Conservation (phyloP, 2,888 invertebrate genomes). For the Deilephila porcellus region DNA sequence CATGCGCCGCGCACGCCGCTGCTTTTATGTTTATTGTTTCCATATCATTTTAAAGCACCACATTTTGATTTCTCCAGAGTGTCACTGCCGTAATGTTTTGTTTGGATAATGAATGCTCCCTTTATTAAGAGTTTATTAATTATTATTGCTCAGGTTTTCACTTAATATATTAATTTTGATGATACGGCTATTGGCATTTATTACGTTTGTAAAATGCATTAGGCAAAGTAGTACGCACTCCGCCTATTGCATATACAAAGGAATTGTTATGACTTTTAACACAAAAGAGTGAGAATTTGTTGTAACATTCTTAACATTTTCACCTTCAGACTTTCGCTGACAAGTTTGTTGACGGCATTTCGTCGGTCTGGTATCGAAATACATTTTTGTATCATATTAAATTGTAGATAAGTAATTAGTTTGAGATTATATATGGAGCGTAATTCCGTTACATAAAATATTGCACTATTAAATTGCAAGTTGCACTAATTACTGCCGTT, state of each 20-base stretch:
- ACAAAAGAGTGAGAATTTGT: not conserved
- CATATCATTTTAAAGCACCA: constrained; percentile 79
- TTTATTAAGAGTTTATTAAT: constrained; percentile 66
- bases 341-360: too few species aligned
- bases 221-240: not conserved
- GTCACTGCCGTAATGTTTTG: constrained; percentile 74
- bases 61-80: constrained; percentile 83
- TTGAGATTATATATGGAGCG: too few species aligned
- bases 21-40: constrained; percentile 83
- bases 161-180: constrained; percentile 53
- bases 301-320: not conserved
- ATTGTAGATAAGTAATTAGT: too few species aligned
- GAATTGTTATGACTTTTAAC: not conserved
- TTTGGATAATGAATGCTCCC: constrained; percentile 44
- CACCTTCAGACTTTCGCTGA: not conserved
- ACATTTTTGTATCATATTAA: too few species aligned
- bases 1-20: constrained; percentile 69
- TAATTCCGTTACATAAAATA: too few species aligned
- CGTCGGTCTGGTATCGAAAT: too few species aligned
- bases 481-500: too few species aligned
- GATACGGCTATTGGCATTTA: constrained; percentile 35
- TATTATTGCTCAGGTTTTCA: constrained; percentile 69
- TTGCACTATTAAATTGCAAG: too few species aligned
- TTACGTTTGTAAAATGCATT: constrained; percentile 18
- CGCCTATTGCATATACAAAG: not conserved